A percentile compares a stretch with the other conserved stretches of the same genome.
Evolutionary conservation across 2,797 vertebrate genomes (phyloP).

Genomic region (Artibeus jamaicensis): DNA sequence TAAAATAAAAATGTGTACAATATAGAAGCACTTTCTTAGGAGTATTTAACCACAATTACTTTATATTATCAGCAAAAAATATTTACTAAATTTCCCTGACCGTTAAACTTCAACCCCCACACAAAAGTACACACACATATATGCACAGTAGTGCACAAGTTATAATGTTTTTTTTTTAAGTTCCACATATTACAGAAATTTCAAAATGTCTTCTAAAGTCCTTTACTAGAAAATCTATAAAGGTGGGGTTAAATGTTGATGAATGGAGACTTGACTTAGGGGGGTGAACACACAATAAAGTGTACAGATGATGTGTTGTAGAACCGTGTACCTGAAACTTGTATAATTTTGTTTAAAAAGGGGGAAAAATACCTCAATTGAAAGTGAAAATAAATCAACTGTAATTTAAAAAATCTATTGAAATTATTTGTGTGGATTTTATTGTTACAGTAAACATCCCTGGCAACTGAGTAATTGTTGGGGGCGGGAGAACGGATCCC

Average conservation of each 20-base stretch:
- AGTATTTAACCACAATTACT: background rate
- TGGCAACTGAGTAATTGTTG: background rate
- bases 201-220: constrained; percentile 8
- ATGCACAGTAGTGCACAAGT: background rate
- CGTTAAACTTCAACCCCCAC: background rate
- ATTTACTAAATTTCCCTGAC: background rate
- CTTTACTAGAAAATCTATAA: background rate
- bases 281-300: background rate
- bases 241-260: background rate
- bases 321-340: background rate
- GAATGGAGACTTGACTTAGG: background rate
- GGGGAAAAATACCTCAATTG: background rate
- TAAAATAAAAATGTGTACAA: background rate
- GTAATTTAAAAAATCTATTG: constrained; percentile 1
- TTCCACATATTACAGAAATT: background rate
- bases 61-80: background rate
- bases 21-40: background rate
- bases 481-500: too few relatives aligned
- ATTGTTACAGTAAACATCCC: background rate
- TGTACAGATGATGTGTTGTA: background rate
- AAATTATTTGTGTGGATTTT: background rate
- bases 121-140: background rate
- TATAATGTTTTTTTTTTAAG: background rate
- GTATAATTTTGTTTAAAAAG: background rate
- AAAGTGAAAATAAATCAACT: background rate